Evolutionary conservation across 2,888 invertebrate species (phyloP).

Genomic region (Axea sp.): DNA sequence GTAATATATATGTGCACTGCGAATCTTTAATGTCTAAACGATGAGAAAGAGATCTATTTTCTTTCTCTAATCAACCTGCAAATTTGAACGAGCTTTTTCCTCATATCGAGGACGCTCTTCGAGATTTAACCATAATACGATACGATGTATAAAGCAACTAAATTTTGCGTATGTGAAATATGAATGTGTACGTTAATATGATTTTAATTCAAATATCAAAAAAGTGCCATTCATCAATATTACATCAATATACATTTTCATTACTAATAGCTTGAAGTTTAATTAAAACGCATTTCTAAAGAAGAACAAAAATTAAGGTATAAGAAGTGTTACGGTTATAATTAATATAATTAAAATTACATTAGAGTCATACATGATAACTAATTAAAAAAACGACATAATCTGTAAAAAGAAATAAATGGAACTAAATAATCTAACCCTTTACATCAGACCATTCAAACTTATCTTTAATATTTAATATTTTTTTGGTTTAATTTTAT

Average conservation of each 20-base stretch:
- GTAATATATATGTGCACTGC: conserved; percentile 18
- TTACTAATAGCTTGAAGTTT: too few relatives aligned
- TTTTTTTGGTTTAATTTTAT: too few relatives aligned
- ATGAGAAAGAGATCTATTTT: conserved; percentile 44
- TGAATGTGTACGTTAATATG: not conserved
- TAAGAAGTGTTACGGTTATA: too few relatives aligned
- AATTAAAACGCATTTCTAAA: too few relatives aligned
- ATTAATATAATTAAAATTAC: too few relatives aligned
- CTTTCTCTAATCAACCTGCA: conserved; percentile 35
- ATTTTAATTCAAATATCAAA: conserved; percentile 2
- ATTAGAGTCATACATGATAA: too few relatives aligned
- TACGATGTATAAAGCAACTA: conserved; percentile 24
- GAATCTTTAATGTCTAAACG: conserved; percentile 27
- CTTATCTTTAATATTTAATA: too few relatives aligned
- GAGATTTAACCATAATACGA: conserved; percentile 31
- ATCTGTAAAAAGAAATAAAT: too few relatives aligned
- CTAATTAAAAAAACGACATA: too few relatives aligned
- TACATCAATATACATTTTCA: conserved; percentile 3
- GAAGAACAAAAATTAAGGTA: too few relatives aligned
- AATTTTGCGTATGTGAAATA: conserved; percentile 11
- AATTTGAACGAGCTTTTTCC: conserved; percentile 22
- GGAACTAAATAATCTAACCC: too few relatives aligned
- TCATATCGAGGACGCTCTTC: conserved; percentile 15
- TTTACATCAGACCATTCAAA: too few relatives aligned
- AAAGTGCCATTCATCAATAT: conserved; percentile 3